These are phyloP conservation scores for Magallana angulata DNA, from an alignment of 1,140 invertebrate species.

Conservation along the genomic window DNA sequence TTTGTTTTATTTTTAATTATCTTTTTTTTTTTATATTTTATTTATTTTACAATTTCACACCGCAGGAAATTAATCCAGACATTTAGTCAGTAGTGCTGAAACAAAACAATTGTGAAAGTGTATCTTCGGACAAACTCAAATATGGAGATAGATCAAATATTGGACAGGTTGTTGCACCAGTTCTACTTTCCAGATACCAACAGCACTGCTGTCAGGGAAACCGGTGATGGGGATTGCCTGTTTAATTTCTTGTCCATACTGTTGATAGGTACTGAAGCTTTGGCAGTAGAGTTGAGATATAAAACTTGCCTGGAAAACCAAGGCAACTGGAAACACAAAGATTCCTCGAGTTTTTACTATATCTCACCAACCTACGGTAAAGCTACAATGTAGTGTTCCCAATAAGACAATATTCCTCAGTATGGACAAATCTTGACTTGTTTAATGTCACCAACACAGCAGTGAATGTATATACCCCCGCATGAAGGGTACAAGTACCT, in stretches of 20 bases:
- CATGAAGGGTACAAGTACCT: too few species aligned
- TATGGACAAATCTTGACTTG: conserved; percentile 21
- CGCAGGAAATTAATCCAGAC: too few species aligned
- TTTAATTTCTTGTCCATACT: conserved; percentile 35
- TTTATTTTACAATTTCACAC: too few species aligned
- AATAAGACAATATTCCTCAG: conserved; percentile 5
- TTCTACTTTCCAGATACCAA: neutral
- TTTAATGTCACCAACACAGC: neutral
- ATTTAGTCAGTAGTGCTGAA: too few species aligned
- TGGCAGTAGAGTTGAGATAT: conserved; percentile 3
- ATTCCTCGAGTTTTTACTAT: neutral
- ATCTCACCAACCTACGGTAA: conserved; percentile 26
- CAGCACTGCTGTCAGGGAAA: neutral
- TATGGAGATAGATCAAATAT: conserved; percentile 5
- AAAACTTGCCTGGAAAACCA: conserved; percentile 43
- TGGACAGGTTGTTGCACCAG: neutral
- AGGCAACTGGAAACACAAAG: neutral
- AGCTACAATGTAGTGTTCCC: neutral
- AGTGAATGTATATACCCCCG: neutral
- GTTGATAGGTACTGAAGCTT: neutral
- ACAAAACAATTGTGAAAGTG: too few species aligned
- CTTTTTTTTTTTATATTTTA: too few species aligned
- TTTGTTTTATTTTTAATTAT: too few species aligned
- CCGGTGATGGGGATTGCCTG: conserved; percentile 43
- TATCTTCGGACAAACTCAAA: neutral